Conservation (phyloP, 2,888 invertebrate genomes). For the Lutraria lutraria region DNA sequence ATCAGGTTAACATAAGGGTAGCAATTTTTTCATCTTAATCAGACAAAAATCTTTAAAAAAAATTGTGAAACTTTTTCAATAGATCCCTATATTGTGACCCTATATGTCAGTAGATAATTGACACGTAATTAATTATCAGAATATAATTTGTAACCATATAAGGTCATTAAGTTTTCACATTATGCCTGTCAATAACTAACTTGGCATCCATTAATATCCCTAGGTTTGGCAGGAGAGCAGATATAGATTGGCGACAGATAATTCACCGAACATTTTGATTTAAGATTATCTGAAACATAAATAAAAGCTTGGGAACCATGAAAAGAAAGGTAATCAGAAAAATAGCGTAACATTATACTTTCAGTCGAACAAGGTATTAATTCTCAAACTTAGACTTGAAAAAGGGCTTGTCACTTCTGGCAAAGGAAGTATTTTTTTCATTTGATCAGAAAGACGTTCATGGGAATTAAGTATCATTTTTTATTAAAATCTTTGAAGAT, state of each 20-base stretch:
- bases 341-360: background rate
- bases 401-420: background rate
- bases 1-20: background rate
- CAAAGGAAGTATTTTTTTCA: background rate
- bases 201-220: background rate
- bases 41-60: background rate
- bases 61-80: background rate
- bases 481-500: background rate
- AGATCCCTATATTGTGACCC: background rate
- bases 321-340: background rate
- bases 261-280: background rate
- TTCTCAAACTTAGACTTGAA: background rate
- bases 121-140: background rate
- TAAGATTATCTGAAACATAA: background rate
- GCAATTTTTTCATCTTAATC: background rate
- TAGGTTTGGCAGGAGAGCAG: background rate
- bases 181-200: background rate
- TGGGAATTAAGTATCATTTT: background rate
- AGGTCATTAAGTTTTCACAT: background rate
- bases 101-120: background rate
- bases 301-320: background rate
- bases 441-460: background rate
- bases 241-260: conserved; percentile 19
- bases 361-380: background rate
- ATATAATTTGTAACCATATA: conserved; percentile 12